Evolutionary conservation across 2,888 invertebrate species (phyloP).

Genomic region (Lysandra bellargus): DNA sequence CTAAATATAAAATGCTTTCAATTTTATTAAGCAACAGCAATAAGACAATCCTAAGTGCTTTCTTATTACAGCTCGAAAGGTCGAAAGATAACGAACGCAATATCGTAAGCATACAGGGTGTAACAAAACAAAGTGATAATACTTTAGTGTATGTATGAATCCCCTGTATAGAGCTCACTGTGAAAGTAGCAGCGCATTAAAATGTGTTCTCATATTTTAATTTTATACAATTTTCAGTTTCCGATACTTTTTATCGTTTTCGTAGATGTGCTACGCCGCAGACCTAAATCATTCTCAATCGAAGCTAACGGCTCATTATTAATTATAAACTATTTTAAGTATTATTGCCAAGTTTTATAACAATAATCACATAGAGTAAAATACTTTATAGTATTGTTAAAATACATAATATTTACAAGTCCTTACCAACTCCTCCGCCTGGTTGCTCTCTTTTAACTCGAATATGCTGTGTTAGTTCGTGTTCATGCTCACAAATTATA

Average conservation of each 20-base stretch:
- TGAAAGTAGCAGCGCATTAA: too few relatives aligned
- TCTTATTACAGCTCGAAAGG: background rate
- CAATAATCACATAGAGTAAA: too few relatives aligned
- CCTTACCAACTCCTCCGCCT: slow-evolving; percentile 39
- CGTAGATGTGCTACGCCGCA: background rate
- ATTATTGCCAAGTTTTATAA: too few relatives aligned
- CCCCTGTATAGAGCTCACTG: too few relatives aligned
- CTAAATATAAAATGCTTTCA: too few relatives aligned
- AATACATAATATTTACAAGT: background rate
- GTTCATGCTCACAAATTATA: background rate
- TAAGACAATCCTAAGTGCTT: background rate
- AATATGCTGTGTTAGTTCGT: background rate
- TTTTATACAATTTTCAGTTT: too few relatives aligned
- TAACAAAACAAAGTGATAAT: too few relatives aligned
- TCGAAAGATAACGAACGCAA: background rate
- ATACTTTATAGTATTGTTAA: too few relatives aligned
- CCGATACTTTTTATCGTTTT: too few relatives aligned
- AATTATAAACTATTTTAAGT: background rate
- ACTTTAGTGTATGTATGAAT: too few relatives aligned
- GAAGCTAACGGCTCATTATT: background rate
- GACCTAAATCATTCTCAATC: background rate
- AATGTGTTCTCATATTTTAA: too few relatives aligned
- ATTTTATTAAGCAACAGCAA: background rate
- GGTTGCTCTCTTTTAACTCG: slow-evolving; percentile 36
- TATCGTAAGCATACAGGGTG: too few relatives aligned